Percentiles rank a stretch among this genome's conserved stretches.
These are phyloP conservation scores for Cepaea hortensis DNA, from an alignment of 2,888 invertebrate species.

Conservation along the genomic window DNA sequence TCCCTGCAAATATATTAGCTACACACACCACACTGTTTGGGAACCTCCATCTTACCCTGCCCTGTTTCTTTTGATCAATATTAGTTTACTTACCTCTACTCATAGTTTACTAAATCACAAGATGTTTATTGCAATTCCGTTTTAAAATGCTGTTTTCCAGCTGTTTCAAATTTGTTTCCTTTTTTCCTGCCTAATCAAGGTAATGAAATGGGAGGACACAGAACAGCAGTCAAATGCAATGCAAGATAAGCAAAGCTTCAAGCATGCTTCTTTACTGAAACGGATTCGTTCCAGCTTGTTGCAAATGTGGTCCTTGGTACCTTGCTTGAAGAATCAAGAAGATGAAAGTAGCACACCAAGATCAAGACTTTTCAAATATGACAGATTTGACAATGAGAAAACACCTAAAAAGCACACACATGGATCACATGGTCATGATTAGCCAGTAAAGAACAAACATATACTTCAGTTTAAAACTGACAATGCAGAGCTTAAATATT, in stretches of 20 bases:
- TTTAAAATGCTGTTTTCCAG: no score
- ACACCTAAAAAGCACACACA: background rate
- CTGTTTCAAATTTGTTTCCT: no score
- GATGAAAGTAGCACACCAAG: background rate
- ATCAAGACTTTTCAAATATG: constrained; percentile 22
- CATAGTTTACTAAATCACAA: no score
- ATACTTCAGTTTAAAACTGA: no score
- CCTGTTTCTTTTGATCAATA: no score
- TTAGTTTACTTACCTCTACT: no score
- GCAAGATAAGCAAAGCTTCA: background rate
- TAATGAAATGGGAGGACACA: constrained; percentile 37
- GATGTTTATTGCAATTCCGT: no score
- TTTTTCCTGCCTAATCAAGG: background rate
- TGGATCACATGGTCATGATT: background rate
- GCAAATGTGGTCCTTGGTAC: constrained; percentile 2
- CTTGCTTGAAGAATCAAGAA: background rate
- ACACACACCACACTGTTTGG: no score
- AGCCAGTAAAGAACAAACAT: background rate
- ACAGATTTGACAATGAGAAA: constrained; percentile 30
- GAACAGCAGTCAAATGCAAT: background rate
- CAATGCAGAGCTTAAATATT: no score
- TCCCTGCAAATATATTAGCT: no score
- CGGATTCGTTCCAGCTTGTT: constrained; percentile 17
- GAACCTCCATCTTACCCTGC: no score
- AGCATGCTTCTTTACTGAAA: constrained; percentile 9